phyloP scores from a whole-genome alignment of 2,797 vertebrate species.

The Xiphophorus birchmanni region DNA sequence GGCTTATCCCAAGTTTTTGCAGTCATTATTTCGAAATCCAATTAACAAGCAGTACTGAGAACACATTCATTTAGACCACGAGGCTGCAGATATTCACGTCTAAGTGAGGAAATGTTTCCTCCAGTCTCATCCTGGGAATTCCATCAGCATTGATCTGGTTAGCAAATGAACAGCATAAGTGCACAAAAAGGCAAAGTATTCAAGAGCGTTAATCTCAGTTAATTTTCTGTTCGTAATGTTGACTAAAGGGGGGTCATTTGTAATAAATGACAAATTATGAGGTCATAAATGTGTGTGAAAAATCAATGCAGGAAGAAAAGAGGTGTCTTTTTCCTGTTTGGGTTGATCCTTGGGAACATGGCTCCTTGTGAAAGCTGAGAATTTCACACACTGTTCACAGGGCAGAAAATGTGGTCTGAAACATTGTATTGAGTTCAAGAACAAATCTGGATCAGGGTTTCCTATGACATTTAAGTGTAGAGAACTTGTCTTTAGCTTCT shows the following conservation, averaged over 20 bases:
- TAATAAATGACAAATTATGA: constrained; percentile 15
- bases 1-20: not conserved
- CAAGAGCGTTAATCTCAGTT: constrained; percentile 48
- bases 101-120: constrained; percentile 32
- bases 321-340: constrained; percentile 65
- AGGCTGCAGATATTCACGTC: constrained; percentile 4
- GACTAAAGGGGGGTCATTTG: constrained; percentile 25
- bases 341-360: constrained; percentile 55
- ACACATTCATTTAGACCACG: constrained; percentile 7
- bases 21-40: constrained; percentile 7
- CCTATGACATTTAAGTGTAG: constrained; percentile 38
- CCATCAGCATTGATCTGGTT: constrained; percentile 66
- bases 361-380: constrained; percentile 69
- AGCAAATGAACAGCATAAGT: constrained; percentile 42
- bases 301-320: constrained; percentile 64
- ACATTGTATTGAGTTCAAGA: constrained; percentile 16
- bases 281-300: constrained; percentile 9
- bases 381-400: constrained; percentile 36
- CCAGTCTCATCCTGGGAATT: constrained; percentile 59
- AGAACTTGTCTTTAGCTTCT: constrained; percentile 11
- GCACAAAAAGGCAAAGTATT: constrained; percentile 37
- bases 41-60: constrained; percentile 2
- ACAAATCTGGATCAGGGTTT: constrained; percentile 38
- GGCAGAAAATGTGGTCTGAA: constrained; percentile 43
- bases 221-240: constrained; percentile 42